phyloP scores from a whole-genome alignment of 1,140 invertebrate species.

The Pentalonia nigronervosa region DNA sequence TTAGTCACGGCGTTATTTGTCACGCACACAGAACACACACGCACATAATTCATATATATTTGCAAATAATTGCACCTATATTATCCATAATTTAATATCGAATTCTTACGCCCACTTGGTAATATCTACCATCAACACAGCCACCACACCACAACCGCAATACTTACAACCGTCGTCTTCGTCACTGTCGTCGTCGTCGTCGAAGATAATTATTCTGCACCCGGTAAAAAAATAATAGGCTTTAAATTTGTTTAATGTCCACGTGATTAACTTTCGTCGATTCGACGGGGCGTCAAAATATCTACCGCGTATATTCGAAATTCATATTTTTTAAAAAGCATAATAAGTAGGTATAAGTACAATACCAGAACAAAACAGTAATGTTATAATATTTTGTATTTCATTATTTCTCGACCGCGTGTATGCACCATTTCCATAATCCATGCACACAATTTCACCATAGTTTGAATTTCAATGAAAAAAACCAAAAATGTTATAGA shows the following conservation, averaged over 20 bases:
- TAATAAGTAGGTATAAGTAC: no score
- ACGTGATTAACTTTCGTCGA: no score
- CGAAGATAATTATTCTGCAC: background rate
- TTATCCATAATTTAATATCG: background rate
- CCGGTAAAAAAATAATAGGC: background rate
- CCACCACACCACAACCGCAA: background rate
- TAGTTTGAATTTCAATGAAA: background rate
- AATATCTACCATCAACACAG: background rate
- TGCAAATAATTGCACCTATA: background rate
- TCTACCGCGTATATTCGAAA: background rate
- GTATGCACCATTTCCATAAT: background rate
- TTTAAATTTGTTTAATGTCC: background rate
- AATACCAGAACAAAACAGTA: background rate
- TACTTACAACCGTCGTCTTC: background rate
- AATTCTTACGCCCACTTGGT: background rate
- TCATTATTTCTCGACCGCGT: background rate
- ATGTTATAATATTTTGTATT: background rate
- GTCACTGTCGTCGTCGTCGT: background rate
- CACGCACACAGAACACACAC: background rate
- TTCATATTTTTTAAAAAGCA: background rate
- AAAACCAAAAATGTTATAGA: background rate
- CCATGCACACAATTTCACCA: background rate
- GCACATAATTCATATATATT: background rate
- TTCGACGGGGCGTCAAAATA: background rate
- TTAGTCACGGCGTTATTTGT: background rate